These are phyloP conservation scores for Oscheius sp. DNA, from an alignment of 2,888 invertebrate genomes.

Conservation along the genomic window DNA sequence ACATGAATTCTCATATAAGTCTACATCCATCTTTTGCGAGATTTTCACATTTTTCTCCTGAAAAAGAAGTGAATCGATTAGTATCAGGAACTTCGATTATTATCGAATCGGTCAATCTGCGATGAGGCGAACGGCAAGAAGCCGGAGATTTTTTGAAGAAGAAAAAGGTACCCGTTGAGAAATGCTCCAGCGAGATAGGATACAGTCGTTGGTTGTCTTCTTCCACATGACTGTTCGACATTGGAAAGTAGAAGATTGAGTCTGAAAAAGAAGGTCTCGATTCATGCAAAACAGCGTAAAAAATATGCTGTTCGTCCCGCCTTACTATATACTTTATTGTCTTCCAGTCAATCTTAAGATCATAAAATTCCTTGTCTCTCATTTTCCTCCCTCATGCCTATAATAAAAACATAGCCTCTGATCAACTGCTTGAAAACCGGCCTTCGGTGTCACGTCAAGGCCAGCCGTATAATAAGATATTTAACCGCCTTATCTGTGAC, in stretches of 20 bases:
- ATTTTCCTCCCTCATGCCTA: too few relatives aligned
- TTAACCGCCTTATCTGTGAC: too few relatives aligned
- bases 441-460: too few relatives aligned
- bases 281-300: neutral
- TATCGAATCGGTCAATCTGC: too few relatives aligned
- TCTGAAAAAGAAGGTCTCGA: neutral
- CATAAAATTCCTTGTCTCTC: too few relatives aligned
- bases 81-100: too few relatives aligned
- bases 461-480: too few relatives aligned
- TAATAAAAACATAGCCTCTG: too few relatives aligned
- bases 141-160: neutral
- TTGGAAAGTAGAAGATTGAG: neutral
- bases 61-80: too few relatives aligned
- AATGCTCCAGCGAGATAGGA: conserved; percentile 27
- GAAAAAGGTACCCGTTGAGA: conserved; percentile 14
- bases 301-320: neutral
- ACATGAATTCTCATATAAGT: conserved; percentile 19
- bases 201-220: conserved; percentile 9
- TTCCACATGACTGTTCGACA: conserved; percentile 32
- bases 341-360: too few relatives aligned
- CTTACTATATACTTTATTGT: too few relatives aligned
- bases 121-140: neutral
- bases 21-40: conserved; percentile 13
- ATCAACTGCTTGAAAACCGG: too few relatives aligned
- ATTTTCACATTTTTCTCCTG: conserved; percentile 7